These are phyloP conservation scores for Anagyrus pseudococci DNA, from an alignment of 2,888 invertebrate genomes.

Conservation along the genomic window DNA sequence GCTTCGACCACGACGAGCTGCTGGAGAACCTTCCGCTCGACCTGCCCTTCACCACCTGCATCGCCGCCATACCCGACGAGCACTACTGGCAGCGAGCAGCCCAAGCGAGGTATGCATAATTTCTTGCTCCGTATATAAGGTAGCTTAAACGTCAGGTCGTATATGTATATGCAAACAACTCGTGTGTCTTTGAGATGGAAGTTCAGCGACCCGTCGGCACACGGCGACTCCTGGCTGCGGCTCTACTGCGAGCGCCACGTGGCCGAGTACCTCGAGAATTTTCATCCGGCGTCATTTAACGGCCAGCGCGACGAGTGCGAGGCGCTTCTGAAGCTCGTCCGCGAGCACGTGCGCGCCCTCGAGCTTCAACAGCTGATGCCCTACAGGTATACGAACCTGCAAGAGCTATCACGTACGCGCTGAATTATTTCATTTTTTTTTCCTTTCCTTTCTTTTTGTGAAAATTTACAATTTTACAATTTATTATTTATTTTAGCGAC, in stretches of 20 bases:
- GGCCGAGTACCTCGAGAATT: conserved; percentile 53
- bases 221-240: conserved; percentile 52
- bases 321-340: conserved; percentile 44
- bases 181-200: too few relatives aligned
- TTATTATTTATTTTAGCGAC: too few relatives aligned
- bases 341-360: conserved; percentile 45
- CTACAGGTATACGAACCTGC: conserved; percentile 49
- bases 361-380: conserved; percentile 49
- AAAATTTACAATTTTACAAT: too few relatives aligned
- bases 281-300: conserved; percentile 49
- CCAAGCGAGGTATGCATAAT: conserved; percentile 47
- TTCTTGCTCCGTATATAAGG: neutral
- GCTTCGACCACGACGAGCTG: conserved; percentile 67
- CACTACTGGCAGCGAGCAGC: conserved; percentile 71
- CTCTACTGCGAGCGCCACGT: conserved; percentile 58
- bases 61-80: conserved; percentile 63
- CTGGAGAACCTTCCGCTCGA: conserved; percentile 69
- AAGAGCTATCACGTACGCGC: too few relatives aligned
- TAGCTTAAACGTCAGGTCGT: too few relatives aligned
- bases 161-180: too few relatives aligned
- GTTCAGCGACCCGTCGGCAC: conserved; percentile 22
- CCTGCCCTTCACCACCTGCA: conserved; percentile 65
- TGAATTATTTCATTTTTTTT: too few relatives aligned
- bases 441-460: too few relatives aligned
- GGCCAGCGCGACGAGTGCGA: conserved; percentile 44